phyloP scores from a whole-genome alignment of 2,113 vertebrate species.

The Phainopepla nitens region DNA sequence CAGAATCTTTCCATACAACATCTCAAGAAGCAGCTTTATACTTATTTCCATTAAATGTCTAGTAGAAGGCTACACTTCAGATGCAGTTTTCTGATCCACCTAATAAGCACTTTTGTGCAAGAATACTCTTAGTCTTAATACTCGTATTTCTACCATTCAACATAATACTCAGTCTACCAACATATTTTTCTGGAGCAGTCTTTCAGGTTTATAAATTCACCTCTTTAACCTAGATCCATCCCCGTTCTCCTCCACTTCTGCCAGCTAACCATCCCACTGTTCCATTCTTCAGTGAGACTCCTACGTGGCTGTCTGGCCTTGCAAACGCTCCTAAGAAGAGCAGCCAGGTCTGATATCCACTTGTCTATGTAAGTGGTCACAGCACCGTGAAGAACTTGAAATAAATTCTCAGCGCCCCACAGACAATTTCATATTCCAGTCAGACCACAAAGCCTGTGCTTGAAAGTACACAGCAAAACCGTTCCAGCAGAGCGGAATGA shows the following conservation, averaged over 20 bases:
- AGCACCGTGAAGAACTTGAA: background rate
- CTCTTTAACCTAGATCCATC: background rate
- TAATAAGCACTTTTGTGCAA: background rate
- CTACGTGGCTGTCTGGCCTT: background rate
- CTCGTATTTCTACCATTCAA: background rate
- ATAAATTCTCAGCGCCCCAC: background rate
- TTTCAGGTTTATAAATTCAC: background rate
- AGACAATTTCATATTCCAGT: background rate
- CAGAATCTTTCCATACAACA: background rate
- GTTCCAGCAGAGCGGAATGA: background rate
- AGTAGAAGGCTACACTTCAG: background rate
- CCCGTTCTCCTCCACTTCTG: background rate
- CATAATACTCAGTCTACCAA: background rate
- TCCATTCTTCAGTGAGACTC: background rate
- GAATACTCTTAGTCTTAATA: background rate
- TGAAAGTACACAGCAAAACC: background rate
- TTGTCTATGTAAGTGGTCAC: background rate
- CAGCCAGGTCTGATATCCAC: background rate
- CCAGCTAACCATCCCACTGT: background rate
- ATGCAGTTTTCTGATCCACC: background rate
- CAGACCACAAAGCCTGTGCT: background rate
- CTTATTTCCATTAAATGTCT: background rate
- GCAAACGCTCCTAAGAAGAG: background rate
- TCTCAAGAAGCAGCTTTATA: background rate
- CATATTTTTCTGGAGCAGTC: background rate